These are phyloP conservation scores for Coccyzus lansbergi DNA, from an alignment of 2,797 vertebrate species.

Conservation along the genomic window DNA sequence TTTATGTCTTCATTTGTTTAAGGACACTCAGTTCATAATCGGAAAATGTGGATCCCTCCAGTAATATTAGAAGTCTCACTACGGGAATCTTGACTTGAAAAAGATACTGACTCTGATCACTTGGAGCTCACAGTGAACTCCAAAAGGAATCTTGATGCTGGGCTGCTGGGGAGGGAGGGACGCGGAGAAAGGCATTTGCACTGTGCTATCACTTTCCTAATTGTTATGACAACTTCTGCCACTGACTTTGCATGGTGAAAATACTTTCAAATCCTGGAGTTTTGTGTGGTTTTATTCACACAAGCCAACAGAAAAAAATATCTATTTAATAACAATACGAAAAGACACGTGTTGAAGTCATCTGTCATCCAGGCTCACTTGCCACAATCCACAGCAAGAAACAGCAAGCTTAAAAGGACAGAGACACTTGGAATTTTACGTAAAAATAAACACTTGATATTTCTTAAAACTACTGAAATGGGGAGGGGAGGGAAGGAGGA, in stretches of 20 bases:
- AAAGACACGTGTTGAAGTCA: not conserved
- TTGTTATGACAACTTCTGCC: not conserved
- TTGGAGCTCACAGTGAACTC: not conserved
- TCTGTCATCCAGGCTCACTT: not conserved
- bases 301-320: not conserved
- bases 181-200: not conserved
- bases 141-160: not conserved
- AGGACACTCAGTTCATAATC: not conserved
- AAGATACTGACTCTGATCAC: not conserved
- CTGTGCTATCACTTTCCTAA: constrained; percentile 8
- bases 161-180: not conserved
- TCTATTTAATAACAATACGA: not conserved
- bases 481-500: too few relatives aligned
- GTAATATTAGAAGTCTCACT: not conserved
- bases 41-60: not conserved
- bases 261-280: not conserved
- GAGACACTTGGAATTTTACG: not conserved
- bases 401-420: not conserved
- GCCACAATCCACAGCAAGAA: not conserved
- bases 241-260: not conserved
- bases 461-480: not conserved
- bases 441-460: not conserved
- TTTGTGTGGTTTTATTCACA: not conserved
- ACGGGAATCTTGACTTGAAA: constrained; percentile 23
- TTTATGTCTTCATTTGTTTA: constrained; percentile 38